phyloP scores from a whole-genome alignment of 2,888 invertebrate species.

The Mythimna impura region DNA sequence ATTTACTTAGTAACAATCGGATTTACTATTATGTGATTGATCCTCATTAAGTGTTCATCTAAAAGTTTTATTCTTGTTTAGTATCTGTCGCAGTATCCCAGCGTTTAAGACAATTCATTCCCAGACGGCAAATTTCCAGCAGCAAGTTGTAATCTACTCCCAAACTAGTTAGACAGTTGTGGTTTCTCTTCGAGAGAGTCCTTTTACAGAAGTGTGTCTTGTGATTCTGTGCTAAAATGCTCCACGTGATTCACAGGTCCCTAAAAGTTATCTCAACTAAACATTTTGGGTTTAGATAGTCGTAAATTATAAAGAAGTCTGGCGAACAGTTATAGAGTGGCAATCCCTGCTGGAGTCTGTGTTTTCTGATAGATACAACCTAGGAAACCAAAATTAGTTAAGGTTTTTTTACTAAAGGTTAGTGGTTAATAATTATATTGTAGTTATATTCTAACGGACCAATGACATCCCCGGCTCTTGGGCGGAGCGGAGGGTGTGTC shows the following conservation, averaged over 20 bases:
- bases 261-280: background rate
- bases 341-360: background rate
- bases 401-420: too few relatives aligned
- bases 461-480: too few relatives aligned
- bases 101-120: constrained; percentile 10
- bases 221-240: constrained; percentile 10
- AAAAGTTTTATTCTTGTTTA: background rate
- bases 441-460: too few relatives aligned
- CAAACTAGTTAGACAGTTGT: constrained; percentile 27
- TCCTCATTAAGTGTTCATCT: background rate
- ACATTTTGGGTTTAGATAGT: background rate
- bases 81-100: background rate
- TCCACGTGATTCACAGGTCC: background rate
- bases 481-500: too few relatives aligned
- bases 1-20: too few relatives aligned
- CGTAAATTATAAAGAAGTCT: too few relatives aligned
- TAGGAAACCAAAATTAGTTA: background rate
- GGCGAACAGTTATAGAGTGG: background rate
- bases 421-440: too few relatives aligned
- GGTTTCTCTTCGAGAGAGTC: constrained; percentile 18
- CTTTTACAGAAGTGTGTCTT: constrained; percentile 1
- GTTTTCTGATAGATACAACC: background rate
- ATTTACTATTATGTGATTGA: too few relatives aligned
- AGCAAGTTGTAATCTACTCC: constrained; percentile 28
- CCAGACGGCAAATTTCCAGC: constrained; percentile 23